Percentiles rank a stretch among this genome's conserved stretches.
Conservation (phyloP, 1,140 invertebrate species). For the Venustaconcha ellipsiformis region DNA sequence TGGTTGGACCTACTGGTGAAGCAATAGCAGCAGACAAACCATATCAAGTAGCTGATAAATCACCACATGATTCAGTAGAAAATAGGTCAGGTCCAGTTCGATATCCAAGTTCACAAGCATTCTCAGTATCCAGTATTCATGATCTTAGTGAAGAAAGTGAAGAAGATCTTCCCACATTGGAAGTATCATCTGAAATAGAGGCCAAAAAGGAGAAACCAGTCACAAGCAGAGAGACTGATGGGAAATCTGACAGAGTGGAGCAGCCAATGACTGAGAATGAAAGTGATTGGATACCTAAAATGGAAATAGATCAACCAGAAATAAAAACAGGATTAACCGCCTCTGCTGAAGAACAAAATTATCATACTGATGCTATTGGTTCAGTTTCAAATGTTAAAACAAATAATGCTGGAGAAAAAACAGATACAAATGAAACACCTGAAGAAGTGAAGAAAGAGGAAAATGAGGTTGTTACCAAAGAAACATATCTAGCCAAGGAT, state of each 20-base stretch:
- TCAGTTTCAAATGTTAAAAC: constrained; percentile 6
- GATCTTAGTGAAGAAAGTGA: no score
- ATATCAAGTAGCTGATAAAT: no score
- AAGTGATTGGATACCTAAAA: no score
- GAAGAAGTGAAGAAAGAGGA: background rate
- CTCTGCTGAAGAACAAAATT: background rate
- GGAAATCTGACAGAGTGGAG: constrained; percentile 2
- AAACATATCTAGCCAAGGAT: background rate
- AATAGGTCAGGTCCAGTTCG: no score
- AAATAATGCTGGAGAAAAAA: background rate
- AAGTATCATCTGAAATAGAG: background rate
- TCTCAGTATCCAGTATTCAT: no score
- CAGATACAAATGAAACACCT: constrained; percentile 4
- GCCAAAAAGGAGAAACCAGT: background rate
- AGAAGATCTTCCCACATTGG: no score
- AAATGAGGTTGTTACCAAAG: background rate
- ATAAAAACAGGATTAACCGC: background rate
- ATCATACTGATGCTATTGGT: background rate
- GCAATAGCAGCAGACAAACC: no score
- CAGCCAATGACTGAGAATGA: background rate
- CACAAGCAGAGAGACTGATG: background rate
- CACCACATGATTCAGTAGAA: no score
- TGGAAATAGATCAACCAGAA: background rate
- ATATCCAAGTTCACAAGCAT: no score
- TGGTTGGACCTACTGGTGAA: no score